phyloP scores from a whole-genome alignment of 2,113 vertebrate genomes.

The Condylura cristata region DNA sequence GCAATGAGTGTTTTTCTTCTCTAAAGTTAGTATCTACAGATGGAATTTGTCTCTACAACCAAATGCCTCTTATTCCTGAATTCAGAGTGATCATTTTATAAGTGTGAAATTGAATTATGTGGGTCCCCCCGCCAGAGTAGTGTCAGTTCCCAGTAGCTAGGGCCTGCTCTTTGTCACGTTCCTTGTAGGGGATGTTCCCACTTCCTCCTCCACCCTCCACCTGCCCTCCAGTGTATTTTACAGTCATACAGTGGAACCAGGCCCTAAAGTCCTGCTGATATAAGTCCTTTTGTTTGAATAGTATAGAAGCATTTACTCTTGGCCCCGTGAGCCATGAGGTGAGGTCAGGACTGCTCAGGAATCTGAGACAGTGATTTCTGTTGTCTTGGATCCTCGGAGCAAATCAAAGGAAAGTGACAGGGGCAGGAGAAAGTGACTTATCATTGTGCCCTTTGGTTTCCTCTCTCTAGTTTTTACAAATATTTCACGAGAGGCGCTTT shows the following conservation, averaged over 20 bases:
- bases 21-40: constrained; percentile 65
- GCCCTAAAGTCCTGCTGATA: constrained; percentile 23
- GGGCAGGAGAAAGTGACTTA: not conserved
- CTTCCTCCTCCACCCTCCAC: constrained; percentile 2
- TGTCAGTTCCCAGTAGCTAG: constrained; percentile 56
- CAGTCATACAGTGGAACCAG: constrained; percentile 42
- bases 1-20: constrained; percentile 74
- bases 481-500: constrained; percentile 12
- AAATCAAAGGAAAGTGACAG: constrained; percentile 60
- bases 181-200: constrained; percentile 35
- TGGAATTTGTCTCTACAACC: constrained; percentile 65
- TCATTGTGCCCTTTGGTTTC: not conserved
- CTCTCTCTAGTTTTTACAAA: constrained; percentile 52
- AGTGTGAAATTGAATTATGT: constrained; percentile 68
- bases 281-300: constrained; percentile 53
- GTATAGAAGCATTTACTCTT: constrained; percentile 51
- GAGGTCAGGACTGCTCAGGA: constrained; percentile 46
- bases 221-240: constrained; percentile 17
- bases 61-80: constrained; percentile 70
- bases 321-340: constrained; percentile 39
- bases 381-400: constrained; percentile 27
- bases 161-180: constrained; percentile 47
- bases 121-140: constrained; percentile 42
- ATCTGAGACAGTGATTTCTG: constrained; percentile 27
- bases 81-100: constrained; percentile 72